Percentiles rank a stretch among this genome's conserved stretches.
Evolutionary conservation across 2,797 vertebrate genomes (phyloP).

Genomic region (Argentina silus): DNA sequence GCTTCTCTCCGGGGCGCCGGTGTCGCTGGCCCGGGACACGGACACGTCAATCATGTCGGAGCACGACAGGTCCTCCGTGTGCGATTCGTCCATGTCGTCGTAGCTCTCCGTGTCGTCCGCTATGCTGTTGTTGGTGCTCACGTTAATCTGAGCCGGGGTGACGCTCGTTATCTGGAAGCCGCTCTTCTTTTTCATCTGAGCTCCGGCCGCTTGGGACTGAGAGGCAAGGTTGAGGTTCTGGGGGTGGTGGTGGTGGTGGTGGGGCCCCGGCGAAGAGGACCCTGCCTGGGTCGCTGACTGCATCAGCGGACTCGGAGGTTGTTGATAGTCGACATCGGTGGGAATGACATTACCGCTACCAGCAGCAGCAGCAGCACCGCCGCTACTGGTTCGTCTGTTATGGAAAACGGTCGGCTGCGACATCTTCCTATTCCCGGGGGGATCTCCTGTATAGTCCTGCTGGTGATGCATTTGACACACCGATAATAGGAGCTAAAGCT

Average conservation of each 20-base stretch:
- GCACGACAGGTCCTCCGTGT: constrained; percentile 95
- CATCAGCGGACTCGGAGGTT: constrained; percentile 49
- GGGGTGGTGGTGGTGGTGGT: constrained; percentile 82
- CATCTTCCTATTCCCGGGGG: constrained; percentile 84
- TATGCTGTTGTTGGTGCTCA: constrained; percentile 95
- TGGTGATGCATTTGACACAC: constrained; percentile 72
- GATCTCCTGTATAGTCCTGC: constrained; percentile 87
- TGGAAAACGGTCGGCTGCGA: constrained; percentile 83
- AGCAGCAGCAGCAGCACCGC: constrained; percentile 73
- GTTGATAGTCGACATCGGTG: constrained; percentile 78
- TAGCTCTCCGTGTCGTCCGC: constrained; percentile 98
- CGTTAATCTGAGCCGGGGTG: constrained; percentile 92
- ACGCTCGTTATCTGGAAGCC: constrained; percentile 99
- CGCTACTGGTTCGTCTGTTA: constrained; percentile 73
- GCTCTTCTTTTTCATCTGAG: constrained; percentile 97
- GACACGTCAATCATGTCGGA: constrained; percentile 95
- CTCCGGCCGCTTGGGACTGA: constrained; percentile 76
- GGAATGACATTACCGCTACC: constrained; percentile 66
- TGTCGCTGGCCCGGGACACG: constrained; percentile 88
- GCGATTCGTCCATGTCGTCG: constrained; percentile 96
- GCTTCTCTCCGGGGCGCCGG: constrained; percentile 90
- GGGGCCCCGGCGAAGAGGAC: constrained; percentile 16
- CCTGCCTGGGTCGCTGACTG: constrained; percentile 72
- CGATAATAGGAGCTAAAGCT: background rate
- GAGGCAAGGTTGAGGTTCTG: constrained; percentile 79